phyloP scores from a whole-genome alignment of 2,888 invertebrate species.

The Mayetiola destructor region DNA sequence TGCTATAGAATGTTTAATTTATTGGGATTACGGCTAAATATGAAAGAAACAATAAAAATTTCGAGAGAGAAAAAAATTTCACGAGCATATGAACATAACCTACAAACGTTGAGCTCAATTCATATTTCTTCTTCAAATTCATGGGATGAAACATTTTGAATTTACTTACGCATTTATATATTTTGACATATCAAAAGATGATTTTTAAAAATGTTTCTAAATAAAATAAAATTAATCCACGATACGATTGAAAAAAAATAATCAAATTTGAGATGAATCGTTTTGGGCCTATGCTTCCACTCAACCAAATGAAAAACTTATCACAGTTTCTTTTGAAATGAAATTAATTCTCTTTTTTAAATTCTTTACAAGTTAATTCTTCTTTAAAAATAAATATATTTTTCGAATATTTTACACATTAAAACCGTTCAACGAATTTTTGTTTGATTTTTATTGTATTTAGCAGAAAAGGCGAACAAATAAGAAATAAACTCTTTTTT shows the following conservation, averaged over 20 bases:
- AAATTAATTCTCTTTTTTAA: neutral
- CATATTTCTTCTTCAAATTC: too few species aligned
- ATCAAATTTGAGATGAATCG: too few species aligned
- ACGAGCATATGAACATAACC: conserved; percentile 5
- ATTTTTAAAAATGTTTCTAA: too few species aligned
- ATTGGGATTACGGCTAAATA: too few species aligned
- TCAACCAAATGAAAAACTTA: neutral
- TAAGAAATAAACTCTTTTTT: too few species aligned
- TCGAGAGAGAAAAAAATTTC: too few species aligned
- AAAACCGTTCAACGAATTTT: neutral
- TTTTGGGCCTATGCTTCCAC: neutral
- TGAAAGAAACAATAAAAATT: too few species aligned
- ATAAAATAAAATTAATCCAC: too few species aligned
- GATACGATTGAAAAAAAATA: too few species aligned
- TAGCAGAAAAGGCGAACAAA: neutral
- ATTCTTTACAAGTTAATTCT: too few species aligned
- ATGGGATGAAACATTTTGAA: neutral
- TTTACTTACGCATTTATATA: neutral
- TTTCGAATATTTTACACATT: neutral
- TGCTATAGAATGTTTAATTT: too few species aligned
- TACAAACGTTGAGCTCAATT: neutral
- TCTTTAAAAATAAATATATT: conserved; percentile 10
- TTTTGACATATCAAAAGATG: neutral
- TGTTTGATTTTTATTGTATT: neutral
- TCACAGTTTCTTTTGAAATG: conserved; percentile 3